Conservation (phyloP, 2,797 vertebrate genomes). For the Chanos chanos region DNA sequence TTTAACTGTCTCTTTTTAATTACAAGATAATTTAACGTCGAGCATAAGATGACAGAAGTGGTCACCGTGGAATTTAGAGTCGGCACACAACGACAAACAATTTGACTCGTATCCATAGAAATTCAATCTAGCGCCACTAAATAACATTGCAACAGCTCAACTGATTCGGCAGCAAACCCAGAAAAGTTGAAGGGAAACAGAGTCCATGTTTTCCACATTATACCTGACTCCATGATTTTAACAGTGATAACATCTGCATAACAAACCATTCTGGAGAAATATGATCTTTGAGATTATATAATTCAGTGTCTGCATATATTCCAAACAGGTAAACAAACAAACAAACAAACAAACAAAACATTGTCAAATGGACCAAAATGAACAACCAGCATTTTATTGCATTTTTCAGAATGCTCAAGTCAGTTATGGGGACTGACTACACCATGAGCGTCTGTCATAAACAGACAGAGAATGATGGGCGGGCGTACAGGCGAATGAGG, state of each 20-base stretch:
- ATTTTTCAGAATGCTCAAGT: conserved; percentile 91
- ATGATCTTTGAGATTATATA: not conserved
- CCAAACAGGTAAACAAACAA: too few species aligned
- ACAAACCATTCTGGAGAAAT: not conserved
- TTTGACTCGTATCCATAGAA: conserved; percentile 65
- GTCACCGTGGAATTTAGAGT: conserved; percentile 68
- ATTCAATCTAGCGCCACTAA: too few species aligned
- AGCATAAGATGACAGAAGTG: conserved; percentile 82
- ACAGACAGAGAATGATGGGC: conserved; percentile 75
- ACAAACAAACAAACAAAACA: too few species aligned
- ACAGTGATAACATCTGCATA: too few species aligned
- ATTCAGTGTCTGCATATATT: not conserved
- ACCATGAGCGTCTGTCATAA: conserved; percentile 91
- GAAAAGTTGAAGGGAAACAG: too few species aligned
- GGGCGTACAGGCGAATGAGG: conserved; percentile 82
- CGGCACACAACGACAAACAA: not conserved
- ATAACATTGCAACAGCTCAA: too few species aligned
- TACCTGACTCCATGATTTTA: not conserved
- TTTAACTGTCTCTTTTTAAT: conserved; percentile 99
- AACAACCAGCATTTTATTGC: conserved; percentile 99
- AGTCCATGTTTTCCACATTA: not conserved
- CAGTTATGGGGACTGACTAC: conserved; percentile 90
- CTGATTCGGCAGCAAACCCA: too few species aligned
- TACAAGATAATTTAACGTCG: conserved; percentile 91
- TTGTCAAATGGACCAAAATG: too few species aligned